Evolutionary conservation across 2,888 invertebrate genomes (phyloP), one percentile per base, ranked within the genome.

Genomic region (Ochropleura leucogaster): DNA sequence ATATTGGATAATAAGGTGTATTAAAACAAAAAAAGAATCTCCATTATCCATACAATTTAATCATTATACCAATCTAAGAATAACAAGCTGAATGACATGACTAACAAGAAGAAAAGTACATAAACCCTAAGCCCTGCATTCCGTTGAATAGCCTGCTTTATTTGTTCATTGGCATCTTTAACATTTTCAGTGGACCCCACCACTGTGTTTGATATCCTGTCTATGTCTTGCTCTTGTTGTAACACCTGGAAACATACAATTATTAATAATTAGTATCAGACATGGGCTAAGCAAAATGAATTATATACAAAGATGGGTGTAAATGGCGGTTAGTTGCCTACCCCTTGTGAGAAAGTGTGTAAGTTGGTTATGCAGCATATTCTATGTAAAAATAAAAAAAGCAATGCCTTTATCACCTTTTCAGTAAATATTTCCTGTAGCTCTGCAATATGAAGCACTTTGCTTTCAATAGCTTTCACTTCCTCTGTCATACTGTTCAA

Each of bases 1-100:
- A n/a, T n/a, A n/a, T n/a, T n/a, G n/a, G 0, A 12, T 40, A 62
- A 12, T 6, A 57, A 18, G 40, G 9, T 4, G 18, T n/a, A 60
- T 59, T 59, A 59, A 59, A 59, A 59, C 18, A 51, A 57, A 59
- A 12, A 55, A 20, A 40, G 10, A 47, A 47, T 59, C 60, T 62
- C 14, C 55, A 75, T 44, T 49, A 47, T 8, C 68, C 20, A 59
- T 44, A 72, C 30, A 40, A 73, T 92, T 94, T 94, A 96, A 87
- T 98, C 98, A 97, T 99, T 99, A 94, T 99, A 99, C 99, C 99
- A 99, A 96, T 99, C 99, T 70, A 99, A 97, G 94, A 99, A 99
- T 14, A 99, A 96, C 69, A 99, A 96, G 40, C 99, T 98, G 93
- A 99, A 99, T 57, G 99, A 99, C 97, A 99, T 98, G 57, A 99